Percentiles rank a stretch among this genome's conserved stretches.
These are phyloP conservation scores for Palaemon carinicauda DNA, from an alignment of 1,140 invertebrate species.

Conservation along the genomic window DNA sequence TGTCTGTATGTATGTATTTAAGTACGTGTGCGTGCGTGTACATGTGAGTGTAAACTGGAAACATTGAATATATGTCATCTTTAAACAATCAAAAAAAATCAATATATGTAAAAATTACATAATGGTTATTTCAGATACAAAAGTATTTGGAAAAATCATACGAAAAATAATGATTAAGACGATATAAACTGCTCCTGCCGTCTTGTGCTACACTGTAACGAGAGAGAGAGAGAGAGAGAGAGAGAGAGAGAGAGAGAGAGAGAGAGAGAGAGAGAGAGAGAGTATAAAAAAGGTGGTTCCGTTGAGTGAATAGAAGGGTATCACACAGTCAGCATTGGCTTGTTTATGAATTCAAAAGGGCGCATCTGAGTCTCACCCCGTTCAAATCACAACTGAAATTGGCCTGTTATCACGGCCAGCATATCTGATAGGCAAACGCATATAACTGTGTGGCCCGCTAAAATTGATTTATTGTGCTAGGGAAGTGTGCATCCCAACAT, in stretches of 20 bases:
- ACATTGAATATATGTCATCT: too few relatives aligned
- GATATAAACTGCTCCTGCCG: background rate
- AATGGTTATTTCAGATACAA: too few relatives aligned
- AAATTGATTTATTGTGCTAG: constrained; percentile 57
- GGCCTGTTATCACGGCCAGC: constrained; percentile 46
- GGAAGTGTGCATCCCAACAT: constrained; percentile 55
- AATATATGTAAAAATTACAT: too few relatives aligned
- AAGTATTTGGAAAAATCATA: too few relatives aligned
- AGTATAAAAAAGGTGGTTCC: background rate
- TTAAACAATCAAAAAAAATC: too few relatives aligned
- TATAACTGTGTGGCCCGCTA: constrained; percentile 54
- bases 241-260: constrained; percentile 18
- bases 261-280: constrained; percentile 13
- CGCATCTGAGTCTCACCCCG: constrained; percentile 29
- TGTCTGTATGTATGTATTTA: background rate
- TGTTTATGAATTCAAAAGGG: constrained; percentile 38
- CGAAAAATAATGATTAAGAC: too few relatives aligned
- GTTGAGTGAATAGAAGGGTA: background rate
- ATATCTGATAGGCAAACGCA: constrained; percentile 54
- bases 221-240: constrained; percentile 18
- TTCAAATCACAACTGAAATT: constrained; percentile 46
- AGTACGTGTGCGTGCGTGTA: background rate
- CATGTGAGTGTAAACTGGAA: background rate
- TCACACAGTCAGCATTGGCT: background rate
- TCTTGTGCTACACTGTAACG: background rate